Base-by-base conservation (phyloP, 2,888 invertebrate species). In the Trissoscelio sp. region DNA sequence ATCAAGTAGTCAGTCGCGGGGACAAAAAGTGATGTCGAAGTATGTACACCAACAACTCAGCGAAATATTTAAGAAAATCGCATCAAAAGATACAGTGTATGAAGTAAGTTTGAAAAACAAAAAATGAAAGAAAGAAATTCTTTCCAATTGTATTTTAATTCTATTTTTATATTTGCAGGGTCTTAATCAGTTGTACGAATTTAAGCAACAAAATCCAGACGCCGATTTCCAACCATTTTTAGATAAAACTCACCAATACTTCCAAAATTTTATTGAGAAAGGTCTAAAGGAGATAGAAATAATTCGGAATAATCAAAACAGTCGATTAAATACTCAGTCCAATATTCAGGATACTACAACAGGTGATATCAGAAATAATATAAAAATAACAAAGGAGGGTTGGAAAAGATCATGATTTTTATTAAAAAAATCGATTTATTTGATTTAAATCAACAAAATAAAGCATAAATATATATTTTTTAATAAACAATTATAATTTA, bases 51-150 rank as follows among this genome's bases (percentile, higher is more conserved):
- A 97, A 83, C 95, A 96, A 85, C 92, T 98, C 77, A 96, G 97
- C 0, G 96, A 96, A 87, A 98, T 98, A 87, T 96, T 98, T 86
- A 96, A 96, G 91, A 95, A 97, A 87, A 97, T 98, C 87, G 97
- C 97, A 39, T 95, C 95, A 53, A 97, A 97, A 91, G 96, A 97
- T 83, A 96, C 96, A 81, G 96, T 96, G 2, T 92, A 93, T 87
- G 94, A 94, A 88, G 93, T 92, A 84, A 12, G 16, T 42, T 42
- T 42, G n/a, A n/a, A n/a, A n/a, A n/a, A n/a, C n/a, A n/a, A n/a
- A n/a, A n/a, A n/a, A n/a, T n/a, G n/a, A n/a, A n/a, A n/a, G n/a
- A n/a, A n/a, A n/a, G n/a, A n/a, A n/a, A n/a, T n/a, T n/a, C n/a
- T n/a, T n/a, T n/a, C n/a, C n/a, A n/a, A 31, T 3, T 31, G 4